These are phyloP conservation scores for Acyrthosiphon pisum DNA, from an alignment of 1,140 invertebrate genomes.

Conservation along the genomic window DNA sequence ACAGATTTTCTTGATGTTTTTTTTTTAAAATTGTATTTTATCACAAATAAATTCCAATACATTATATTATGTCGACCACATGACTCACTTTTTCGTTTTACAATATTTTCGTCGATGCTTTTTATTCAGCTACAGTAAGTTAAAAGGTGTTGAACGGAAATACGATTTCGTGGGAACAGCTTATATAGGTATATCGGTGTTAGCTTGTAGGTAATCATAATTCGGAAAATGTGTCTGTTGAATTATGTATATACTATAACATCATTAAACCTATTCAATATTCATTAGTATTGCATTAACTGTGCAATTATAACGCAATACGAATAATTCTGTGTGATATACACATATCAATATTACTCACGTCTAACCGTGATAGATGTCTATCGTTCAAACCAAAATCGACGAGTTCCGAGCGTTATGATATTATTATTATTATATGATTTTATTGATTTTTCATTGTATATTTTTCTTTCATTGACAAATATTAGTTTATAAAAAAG, in stretches of 20 bases:
- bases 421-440: not conserved
- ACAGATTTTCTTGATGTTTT: not conserved
- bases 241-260: not conserved
- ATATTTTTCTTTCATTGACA: no score
- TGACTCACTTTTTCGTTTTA: not conserved
- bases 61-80: not conserved
- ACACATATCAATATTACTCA: not conserved
- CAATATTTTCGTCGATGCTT: not conserved
- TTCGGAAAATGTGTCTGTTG: not conserved
- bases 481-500: not conserved
- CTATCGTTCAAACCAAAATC: not conserved
- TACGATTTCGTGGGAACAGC: not conserved
- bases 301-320: not conserved
- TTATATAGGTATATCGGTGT: not conserved
- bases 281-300: constrained; percentile 31
- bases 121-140: not conserved
- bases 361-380: not conserved
- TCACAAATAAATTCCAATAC: not conserved
- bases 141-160: not conserved
- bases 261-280: constrained; percentile 29
- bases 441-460: not conserved
- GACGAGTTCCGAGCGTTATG: not conserved
- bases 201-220: not conserved
- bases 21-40: not conserved
- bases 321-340: not conserved